A percentile compares a stretch with the other conserved stretches of the same genome.
Evolutionary conservation across 2,113 vertebrate species (phyloP).

Genomic region (Cololabis saira): DNA sequence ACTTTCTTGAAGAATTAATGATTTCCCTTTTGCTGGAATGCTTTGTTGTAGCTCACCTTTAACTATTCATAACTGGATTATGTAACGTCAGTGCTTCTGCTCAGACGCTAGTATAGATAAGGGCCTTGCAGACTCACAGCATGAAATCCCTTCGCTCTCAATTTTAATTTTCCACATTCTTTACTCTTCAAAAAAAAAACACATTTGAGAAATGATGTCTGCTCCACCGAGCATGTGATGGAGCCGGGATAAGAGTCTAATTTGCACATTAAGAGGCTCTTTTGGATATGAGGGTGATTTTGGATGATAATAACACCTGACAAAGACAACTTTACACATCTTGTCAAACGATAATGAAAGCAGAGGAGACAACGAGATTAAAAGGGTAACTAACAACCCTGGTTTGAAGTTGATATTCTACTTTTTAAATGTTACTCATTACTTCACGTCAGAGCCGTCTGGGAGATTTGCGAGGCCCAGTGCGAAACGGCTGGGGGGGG

Average conservation of each 20-base stretch:
- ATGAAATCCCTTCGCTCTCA: constrained; percentile 51
- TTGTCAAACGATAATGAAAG: constrained; percentile 5
- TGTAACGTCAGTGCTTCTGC: constrained; percentile 50
- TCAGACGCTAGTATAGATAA: constrained; percentile 32
- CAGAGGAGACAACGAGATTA: not conserved
- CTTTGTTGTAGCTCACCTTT: constrained; percentile 69
- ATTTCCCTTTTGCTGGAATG: constrained; percentile 58
- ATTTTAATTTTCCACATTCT: constrained; percentile 59
- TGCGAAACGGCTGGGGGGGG: too few species aligned
- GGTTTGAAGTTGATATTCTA: constrained; percentile 43
- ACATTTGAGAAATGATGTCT: constrained; percentile 20
- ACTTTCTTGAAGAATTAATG: constrained; percentile 69
- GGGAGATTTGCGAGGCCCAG: too few species aligned
- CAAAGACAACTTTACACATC: not conserved
- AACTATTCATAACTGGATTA: constrained; percentile 71
- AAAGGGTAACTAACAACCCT: constrained; percentile 1
- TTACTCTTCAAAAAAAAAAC: not conserved
- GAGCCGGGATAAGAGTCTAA: constrained; percentile 45
- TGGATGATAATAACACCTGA: not conserved
- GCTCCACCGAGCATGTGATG: constrained; percentile 35
- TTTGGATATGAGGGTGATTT: constrained; percentile 10
- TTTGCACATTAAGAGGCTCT: constrained; percentile 15
- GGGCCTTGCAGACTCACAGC: constrained; percentile 28
- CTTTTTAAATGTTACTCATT: constrained; percentile 43
- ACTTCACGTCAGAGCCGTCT: too few species aligned